Percentiles rank a stretch among this genome's conserved stretches.
Conservation (phyloP, 1,140 invertebrate genomes). For the Aphelinus certus region DNA sequence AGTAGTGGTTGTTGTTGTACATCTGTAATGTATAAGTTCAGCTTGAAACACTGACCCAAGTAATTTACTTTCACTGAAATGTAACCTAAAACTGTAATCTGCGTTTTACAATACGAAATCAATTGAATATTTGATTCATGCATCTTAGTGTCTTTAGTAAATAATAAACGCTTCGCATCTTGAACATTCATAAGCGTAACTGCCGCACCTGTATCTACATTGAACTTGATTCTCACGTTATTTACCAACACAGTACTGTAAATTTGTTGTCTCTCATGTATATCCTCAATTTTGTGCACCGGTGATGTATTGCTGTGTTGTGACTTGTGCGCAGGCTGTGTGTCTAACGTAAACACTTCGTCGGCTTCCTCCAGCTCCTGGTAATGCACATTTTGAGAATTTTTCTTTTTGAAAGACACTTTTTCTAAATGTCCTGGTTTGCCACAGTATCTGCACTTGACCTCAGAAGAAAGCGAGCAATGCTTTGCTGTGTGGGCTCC, state of each 20-base stretch:
- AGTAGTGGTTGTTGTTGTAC: too few species aligned
- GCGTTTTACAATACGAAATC: neutral
- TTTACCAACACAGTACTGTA: neutral
- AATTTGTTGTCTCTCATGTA: neutral
- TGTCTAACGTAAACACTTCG: neutral
- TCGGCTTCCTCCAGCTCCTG: neutral
- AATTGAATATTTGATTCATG: neutral
- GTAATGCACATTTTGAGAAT: neutral
- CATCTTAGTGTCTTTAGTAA: neutral
- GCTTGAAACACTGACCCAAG: neutral
- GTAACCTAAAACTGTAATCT: neutral
- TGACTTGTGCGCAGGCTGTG: neutral
- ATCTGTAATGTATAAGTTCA: constrained; percentile 13
- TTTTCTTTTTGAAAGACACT: neutral
- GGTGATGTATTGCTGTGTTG: too few species aligned
- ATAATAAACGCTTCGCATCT: neutral
- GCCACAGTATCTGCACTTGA: neutral
- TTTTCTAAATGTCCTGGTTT: neutral
- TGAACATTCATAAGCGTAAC: neutral
- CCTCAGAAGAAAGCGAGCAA: neutral
- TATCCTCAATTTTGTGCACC: too few species aligned
- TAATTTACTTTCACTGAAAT: neutral
- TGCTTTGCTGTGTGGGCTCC: neutral
- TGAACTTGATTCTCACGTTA: neutral
- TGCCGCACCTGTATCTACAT: constrained; percentile 4